phyloP scores from a whole-genome alignment of 2,797 vertebrate species.

The Coregonus ussuriensis region DNA sequence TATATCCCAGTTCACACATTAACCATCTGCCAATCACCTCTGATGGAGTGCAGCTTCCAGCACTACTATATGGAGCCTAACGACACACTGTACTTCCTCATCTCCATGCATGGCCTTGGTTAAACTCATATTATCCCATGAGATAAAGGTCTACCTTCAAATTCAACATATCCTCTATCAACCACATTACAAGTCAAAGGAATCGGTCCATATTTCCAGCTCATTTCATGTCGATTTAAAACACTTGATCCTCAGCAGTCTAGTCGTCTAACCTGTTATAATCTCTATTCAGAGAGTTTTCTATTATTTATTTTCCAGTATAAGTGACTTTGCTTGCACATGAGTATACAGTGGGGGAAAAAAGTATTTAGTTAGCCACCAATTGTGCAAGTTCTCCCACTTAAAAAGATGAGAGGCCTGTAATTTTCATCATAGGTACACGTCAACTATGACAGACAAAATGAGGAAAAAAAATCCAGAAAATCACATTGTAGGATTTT shows the following conservation, averaged over 20 bases:
- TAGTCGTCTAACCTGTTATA: not conserved
- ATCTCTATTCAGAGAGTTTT: not conserved
- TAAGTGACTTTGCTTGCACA: not conserved
- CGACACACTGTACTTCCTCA: not conserved
- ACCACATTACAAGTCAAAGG: not conserved
- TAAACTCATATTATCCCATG: not conserved
- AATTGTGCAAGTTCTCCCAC: no score
- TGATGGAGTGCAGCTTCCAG: conserved; percentile 17
- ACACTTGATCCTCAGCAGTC: not conserved
- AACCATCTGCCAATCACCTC: conserved; percentile 42
- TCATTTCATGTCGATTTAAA: conserved; percentile 6
- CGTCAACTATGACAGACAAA: no score
- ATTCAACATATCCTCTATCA: not conserved
- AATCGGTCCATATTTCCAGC: not conserved
- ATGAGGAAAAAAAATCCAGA: no score
- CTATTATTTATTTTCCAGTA: not conserved
- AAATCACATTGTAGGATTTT: no score
- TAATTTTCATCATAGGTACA: no score
- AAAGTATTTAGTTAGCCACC: no score
- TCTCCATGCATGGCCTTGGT: not conserved
- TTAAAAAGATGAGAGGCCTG: no score
- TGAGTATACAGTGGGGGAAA: no score
- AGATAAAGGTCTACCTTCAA: not conserved
- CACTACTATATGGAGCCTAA: conserved; percentile 1
- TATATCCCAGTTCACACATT: conserved; percentile 30